Percentiles rank a stretch among this genome's conserved stretches.
Evolutionary conservation across 64 coral and sea anemone genomes (phyloP).

Genomic region (Stylophora pistillata): DNA sequence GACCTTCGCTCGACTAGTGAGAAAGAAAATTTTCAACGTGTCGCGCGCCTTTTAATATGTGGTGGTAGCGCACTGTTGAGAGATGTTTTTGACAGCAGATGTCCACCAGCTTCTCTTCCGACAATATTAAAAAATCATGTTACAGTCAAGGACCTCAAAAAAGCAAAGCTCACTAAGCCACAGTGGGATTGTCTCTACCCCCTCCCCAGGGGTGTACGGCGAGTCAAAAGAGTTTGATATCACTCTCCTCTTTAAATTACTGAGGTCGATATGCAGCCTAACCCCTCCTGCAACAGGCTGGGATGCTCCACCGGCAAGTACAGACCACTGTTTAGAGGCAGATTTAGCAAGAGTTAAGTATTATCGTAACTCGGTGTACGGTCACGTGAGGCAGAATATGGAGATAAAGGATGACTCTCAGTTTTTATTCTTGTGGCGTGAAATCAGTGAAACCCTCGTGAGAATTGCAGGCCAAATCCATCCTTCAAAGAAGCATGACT

Average conservation of each 20-base stretch:
- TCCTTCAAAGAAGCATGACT: neutral
- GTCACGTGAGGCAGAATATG: neutral
- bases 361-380: neutral
- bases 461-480: neutral
- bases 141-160: neutral
- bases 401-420: neutral
- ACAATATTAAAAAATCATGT: neutral
- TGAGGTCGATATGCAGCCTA: conserved; percentile 33
- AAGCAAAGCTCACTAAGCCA: neutral
- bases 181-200: conserved; percentile 19
- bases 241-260: conserved; percentile 1
- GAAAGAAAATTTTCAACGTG: conserved; percentile 20
- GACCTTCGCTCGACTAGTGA: neutral
- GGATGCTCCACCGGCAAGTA: neutral
- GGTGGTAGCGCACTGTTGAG: conserved; percentile 6
- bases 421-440: neutral
- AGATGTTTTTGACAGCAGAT: conserved; percentile 5
- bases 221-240: conserved; percentile 23
- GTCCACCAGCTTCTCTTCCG: neutral
- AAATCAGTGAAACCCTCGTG: conserved; percentile 18
- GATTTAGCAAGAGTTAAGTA: conserved; percentile 22
- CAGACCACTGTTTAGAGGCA: neutral
- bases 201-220: neutral
- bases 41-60: conserved; percentile 15
- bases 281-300: neutral